Evolutionary conservation across 2,797 vertebrate species (phyloP).

Genomic region (Etheostoma perlongum): DNA sequence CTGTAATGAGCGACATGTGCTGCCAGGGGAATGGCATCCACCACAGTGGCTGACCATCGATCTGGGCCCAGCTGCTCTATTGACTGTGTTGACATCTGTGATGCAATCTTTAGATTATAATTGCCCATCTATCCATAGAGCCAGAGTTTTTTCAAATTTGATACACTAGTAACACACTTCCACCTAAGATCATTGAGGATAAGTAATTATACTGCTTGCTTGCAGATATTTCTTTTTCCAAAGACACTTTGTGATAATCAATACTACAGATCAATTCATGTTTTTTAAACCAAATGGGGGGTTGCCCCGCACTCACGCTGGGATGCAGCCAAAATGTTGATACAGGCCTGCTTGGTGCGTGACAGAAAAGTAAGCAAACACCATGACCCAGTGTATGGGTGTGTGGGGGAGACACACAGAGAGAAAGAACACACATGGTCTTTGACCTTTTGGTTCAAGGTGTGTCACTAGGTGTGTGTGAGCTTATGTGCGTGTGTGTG

Average conservation of each 20-base stretch:
- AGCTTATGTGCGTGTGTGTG: not conserved
- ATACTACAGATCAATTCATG: conserved; percentile 34
- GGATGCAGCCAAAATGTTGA: conserved; percentile 54
- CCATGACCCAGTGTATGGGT: conserved; percentile 21
- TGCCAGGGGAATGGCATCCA: no score
- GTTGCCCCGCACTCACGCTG: conserved; percentile 17
- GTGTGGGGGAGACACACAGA: conserved; percentile 18
- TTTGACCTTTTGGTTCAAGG: conserved; percentile 71
- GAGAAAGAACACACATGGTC: conserved; percentile 66
- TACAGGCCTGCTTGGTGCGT: conserved; percentile 39
- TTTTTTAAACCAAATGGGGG: conserved; percentile 32
- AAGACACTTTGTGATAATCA: conserved; percentile 40
- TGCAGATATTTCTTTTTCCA: conserved; percentile 21
- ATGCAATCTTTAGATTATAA: not conserved
- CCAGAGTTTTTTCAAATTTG: not conserved
- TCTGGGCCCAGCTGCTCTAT: not conserved
- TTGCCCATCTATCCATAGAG: not conserved
- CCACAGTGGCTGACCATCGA: not conserved
- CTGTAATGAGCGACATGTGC: no score
- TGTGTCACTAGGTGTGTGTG: conserved; percentile 18
- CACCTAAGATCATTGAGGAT: conserved; percentile 16
- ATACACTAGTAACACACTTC: conserved; percentile 1
- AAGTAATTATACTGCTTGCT: not conserved
- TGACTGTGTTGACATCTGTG: not conserved
- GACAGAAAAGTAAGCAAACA: conserved; percentile 63